Base-by-base conservation (phyloP, 2,888 invertebrate species). In the Phengaris arion region DNA sequence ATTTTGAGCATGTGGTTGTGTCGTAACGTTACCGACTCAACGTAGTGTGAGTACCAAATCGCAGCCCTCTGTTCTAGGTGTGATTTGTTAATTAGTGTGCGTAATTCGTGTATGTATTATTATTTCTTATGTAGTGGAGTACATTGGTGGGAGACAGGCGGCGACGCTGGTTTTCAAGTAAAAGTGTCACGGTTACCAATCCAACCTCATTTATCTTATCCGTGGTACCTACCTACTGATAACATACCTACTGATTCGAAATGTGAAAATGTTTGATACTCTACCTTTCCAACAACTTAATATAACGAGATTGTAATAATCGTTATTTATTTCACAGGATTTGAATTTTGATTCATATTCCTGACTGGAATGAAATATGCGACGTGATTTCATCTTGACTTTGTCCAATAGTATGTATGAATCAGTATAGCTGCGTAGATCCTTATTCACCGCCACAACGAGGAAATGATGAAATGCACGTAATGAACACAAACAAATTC, bases 361-460 rank as follows among this genome's bases (percentile, higher is more conserved):
- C 64, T 68, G 68, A 45, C 68, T 74, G 64, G 54, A 13, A 52
- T 54, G 54, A 68, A 74, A 54, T 52, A 35, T 15, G 70, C 35
- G 35, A 72, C 72, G 72, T 72, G 72, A 72, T 52, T 72, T 72
- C 72, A 72, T 72, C 72, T 70, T 22, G 22, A 12, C 52, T 72
- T 54, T 72, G 72, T 35, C 22, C 70, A 45, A 48, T 69, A 51
- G 15, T 69, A 51, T 10, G 6, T 52, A 72, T 72, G 35, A 72
- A 72, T 72, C 72, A 72, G 72, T 52, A 2, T 52, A 52, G 51
- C 72, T 72, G 52, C 72, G 54, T 35, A 72, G 51, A 1, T 72
- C 54, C 72, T 35, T 72, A 72, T 35, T 72, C 72, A 72, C 54
- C 12, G 0, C 22, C 1, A 72, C 52, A 64, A 64, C 64, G 3